Conservation (phyloP, 2,797 vertebrate species). For the Lerista edwardsae region DNA sequence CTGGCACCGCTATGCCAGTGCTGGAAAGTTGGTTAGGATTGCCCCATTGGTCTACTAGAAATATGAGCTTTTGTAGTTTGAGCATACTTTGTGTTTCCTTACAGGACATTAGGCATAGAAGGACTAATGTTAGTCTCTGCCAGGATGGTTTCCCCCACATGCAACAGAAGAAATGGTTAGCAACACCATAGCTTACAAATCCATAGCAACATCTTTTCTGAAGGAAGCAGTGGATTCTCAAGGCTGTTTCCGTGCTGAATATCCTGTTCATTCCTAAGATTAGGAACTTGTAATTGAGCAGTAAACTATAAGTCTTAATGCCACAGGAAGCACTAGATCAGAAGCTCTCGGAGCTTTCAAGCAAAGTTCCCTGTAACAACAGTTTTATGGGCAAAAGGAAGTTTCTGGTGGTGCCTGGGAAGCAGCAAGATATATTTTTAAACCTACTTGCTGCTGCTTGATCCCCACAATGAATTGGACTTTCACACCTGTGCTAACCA, state of each 20-base stretch:
- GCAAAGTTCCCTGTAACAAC: not conserved
- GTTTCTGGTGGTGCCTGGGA: not conserved
- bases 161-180: not conserved
- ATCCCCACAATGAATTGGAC: not conserved
- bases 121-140: not conserved
- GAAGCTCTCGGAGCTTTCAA: not conserved
- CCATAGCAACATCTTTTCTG: not conserved
- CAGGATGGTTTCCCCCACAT: not conserved
- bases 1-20: no score
- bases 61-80: not conserved
- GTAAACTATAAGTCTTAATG: not conserved
- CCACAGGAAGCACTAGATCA: not conserved
- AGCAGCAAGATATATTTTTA: not conserved
- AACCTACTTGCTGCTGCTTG: fast-evolving
- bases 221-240: not conserved
- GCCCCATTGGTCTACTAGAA: not conserved
- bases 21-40: no score
- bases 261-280: not conserved
- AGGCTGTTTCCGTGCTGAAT: not conserved
- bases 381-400: not conserved
- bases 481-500: no score
- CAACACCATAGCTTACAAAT: not conserved
- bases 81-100: not conserved
- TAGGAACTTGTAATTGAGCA: not conserved
- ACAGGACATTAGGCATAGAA: not conserved